Evolutionary conservation across 2,888 invertebrate species (phyloP), one percentile per base, ranked within the genome.

Genomic region (Phlogophora meticulosa): DNA sequence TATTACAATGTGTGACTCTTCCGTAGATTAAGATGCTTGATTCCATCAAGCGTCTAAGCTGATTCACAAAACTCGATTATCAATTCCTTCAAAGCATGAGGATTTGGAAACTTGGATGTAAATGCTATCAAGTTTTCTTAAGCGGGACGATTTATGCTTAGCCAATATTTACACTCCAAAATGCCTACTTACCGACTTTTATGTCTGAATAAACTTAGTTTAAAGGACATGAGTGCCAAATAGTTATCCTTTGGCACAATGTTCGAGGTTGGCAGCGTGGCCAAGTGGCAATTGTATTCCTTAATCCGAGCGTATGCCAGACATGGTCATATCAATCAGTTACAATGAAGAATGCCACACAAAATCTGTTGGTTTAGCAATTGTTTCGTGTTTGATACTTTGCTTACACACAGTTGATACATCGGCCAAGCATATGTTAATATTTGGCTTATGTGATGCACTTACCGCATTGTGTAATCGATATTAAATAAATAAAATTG

Each of bases 241-340:
- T 57, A 24, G 28, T 43, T 53, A 69, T 76, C 61, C 79, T 74
- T 68, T 63, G 75, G 74, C 62, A 49, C 32, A 38, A n/a, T 42
- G 15, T 28, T 38, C 48, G 22, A 57, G 34, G 20, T 38, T 53
- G 40, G 42, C 68, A 48, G 42, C n/a, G 45, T 34, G 1, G 42
- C 62, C 48, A 68, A 61, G 53, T 59, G 68, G 56, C 68, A 59
- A 68, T 78, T 74, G 72, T 78, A 78, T 78, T 75, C 74, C 78
- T 72, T 59, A 43, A 46, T 72, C 53, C 45, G 36, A 78, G 65
- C 59, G 34, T 9, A 22, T 66, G 49, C 42, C 78, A 73, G 78
- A 73, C 75, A 78, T 78, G 58, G 78, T 36, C 65, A 72, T 72
- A 74, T 74, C 59, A 77, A 74, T 74, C 65, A 74, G 58, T 43